A percentile compares a stretch with the other conserved stretches of the same genome.
phyloP scores from a whole-genome alignment of 2,113 vertebrate genomes.

The Gambusia affinis region DNA sequence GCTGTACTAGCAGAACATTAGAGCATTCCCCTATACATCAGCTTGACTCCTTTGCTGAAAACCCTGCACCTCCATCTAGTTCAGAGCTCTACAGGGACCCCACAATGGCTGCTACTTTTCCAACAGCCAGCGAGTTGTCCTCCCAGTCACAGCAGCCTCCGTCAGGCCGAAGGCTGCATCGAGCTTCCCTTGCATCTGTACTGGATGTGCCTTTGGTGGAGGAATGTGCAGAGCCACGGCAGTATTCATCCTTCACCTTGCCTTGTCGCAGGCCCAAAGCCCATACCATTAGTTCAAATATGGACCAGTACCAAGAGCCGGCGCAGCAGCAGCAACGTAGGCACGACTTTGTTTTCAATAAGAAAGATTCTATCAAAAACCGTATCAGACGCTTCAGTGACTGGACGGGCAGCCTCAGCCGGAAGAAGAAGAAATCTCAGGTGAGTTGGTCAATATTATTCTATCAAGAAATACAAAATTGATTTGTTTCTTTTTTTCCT shows the following conservation, averaged over 20 bases:
- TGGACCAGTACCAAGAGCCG: constrained; percentile 47
- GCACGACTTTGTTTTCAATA: constrained; percentile 78
- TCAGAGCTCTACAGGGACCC: constrained; percentile 85
- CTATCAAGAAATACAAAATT: neutral
- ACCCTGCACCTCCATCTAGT: constrained; percentile 84
- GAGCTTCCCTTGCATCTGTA: constrained; percentile 88
- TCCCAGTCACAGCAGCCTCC: constrained; percentile 65
- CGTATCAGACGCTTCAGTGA: constrained; percentile 92
- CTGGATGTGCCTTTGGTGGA: constrained; percentile 86
- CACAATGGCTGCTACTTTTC: constrained; percentile 79
- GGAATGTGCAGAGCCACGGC: constrained; percentile 78
- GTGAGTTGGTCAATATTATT: constrained; percentile 59
- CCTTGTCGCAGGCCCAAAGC: constrained; percentile 88
- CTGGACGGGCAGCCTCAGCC: constrained; percentile 95
- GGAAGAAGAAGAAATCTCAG: constrained; percentile 92
- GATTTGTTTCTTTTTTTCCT: neutral
- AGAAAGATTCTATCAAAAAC: constrained; percentile 88
- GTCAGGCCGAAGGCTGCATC: constrained; percentile 72
- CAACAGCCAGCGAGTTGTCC: constrained; percentile 78
- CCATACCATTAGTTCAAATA: constrained; percentile 57
- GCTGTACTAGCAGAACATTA: constrained; percentile 72
- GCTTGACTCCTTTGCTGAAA: constrained; percentile 80
- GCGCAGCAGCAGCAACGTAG: constrained; percentile 58
- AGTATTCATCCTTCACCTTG: constrained; percentile 91
- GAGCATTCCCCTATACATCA: constrained; percentile 75